Evolutionary conservation across 2,888 invertebrate genomes (phyloP).

Genomic region (Augiades crinisus): DNA sequence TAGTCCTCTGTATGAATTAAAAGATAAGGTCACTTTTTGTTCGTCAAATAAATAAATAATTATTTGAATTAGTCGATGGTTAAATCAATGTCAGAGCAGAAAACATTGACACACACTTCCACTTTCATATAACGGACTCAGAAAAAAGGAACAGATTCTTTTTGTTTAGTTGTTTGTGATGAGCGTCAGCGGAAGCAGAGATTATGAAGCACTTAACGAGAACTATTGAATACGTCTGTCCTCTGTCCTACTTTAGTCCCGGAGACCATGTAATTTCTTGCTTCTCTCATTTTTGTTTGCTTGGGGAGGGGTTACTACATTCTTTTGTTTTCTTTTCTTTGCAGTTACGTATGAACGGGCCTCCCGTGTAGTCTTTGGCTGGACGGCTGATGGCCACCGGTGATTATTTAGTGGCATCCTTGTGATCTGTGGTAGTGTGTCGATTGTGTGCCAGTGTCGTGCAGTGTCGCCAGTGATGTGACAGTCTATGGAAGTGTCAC

Average conservation of each 20-base stretch:
- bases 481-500: constrained; percentile 72
- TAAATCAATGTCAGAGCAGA: constrained; percentile 37
- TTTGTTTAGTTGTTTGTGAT: constrained; percentile 43
- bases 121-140: constrained; percentile 51
- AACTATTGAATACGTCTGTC: constrained; percentile 45
- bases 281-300: constrained; percentile 31
- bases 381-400: constrained; percentile 68
- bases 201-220: constrained; percentile 44
- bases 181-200: constrained; percentile 44
- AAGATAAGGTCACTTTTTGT: constrained; percentile 20
- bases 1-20: constrained; percentile 17
- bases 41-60: constrained; percentile 21
- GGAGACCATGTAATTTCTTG: constrained; percentile 37
- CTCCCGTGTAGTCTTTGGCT: constrained; percentile 58
- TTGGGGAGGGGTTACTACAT: constrained; percentile 44
- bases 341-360: constrained; percentile 69
- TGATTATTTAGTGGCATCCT: constrained; percentile 65
- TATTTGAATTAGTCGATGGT: constrained; percentile 4
- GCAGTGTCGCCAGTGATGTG: constrained; percentile 70
- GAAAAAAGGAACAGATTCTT: constrained; percentile 32
- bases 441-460: constrained; percentile 50
- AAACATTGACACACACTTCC: constrained; percentile 42
- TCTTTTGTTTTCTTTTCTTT: constrained; percentile 76
- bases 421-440: constrained; percentile 66
- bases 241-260: constrained; percentile 40